phyloP scores from a whole-genome alignment of 2,888 invertebrate species.

The Drosophila buzzatii region DNA sequence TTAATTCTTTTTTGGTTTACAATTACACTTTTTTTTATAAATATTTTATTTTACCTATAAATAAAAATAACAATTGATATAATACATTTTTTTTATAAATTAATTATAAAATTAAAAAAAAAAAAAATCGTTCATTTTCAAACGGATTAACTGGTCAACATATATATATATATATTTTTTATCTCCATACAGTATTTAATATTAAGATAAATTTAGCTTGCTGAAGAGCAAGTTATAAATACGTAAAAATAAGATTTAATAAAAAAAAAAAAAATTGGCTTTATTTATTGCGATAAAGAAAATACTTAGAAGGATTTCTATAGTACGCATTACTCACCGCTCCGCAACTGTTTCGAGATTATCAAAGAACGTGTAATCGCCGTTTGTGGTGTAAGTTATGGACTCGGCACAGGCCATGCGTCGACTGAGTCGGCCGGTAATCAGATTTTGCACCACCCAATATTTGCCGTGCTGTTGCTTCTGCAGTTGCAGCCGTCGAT shows the following conservation, averaged over 20 bases:
- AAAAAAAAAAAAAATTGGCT: too few relatives aligned
- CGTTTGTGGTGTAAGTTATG: conserved; percentile 89
- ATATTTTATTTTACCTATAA: too few relatives aligned
- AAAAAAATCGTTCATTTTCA: too few relatives aligned
- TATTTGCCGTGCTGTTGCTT: conserved; percentile 76
- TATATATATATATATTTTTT: background rate
- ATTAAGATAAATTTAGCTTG: background rate
- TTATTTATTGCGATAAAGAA: background rate
- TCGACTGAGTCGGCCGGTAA: conserved; percentile 85
- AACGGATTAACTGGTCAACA: too few relatives aligned
- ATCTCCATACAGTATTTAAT: background rate
- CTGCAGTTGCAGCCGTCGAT: conserved; percentile 59
- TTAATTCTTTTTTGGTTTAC: too few relatives aligned
- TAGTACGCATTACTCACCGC: conserved; percentile 70
- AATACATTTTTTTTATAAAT: too few relatives aligned
- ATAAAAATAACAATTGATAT: too few relatives aligned
- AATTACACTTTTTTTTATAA: too few relatives aligned
- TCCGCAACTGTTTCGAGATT: conserved; percentile 87
- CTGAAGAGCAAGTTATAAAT: background rate
- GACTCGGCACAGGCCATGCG: conserved; percentile 87
- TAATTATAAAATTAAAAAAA: too few relatives aligned
- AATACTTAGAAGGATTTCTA: background rate
- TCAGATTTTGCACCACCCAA: conserved; percentile 88
- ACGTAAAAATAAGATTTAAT: background rate
- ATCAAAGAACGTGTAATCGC: conserved; percentile 89